Evolutionary conservation across 2,888 invertebrate species (phyloP).

Genomic region (Philereme vetulata): DNA sequence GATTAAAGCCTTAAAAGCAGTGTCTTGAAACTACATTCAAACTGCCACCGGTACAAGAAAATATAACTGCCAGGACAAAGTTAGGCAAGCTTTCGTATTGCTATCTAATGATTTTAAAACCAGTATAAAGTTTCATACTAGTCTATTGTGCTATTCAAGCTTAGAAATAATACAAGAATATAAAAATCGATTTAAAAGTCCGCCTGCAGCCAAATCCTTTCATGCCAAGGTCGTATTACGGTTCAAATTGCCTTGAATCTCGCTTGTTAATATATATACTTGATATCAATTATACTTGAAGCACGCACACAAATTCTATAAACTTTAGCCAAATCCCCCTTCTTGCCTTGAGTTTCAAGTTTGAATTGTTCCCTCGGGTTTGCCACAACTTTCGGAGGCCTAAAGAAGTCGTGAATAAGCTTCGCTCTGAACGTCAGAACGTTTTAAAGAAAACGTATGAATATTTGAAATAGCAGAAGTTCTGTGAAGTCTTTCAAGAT

Average conservation of each 20-base stretch:
- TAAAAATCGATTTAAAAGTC: neutral
- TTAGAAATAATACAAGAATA: neutral
- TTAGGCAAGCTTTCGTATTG: too few species aligned
- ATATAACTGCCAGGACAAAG: too few species aligned
- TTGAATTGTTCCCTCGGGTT: conserved; percentile 21
- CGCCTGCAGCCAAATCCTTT: conserved; percentile 12
- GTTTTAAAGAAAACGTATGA: conserved; percentile 13
- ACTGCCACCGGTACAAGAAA: too few species aligned
- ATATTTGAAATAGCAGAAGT: conserved; percentile 11
- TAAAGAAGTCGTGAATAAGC: conserved; percentile 14
- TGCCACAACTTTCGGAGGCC: conserved; percentile 15
- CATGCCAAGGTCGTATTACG: conserved; percentile 19
- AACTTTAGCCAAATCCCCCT: conserved; percentile 23
- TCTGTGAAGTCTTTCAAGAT: neutral
- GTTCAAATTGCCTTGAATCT: conserved; percentile 16
- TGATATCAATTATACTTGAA: conserved; percentile 15
- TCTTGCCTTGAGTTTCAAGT: conserved; percentile 25
- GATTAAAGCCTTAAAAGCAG: too few species aligned
- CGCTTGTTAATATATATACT: conserved; percentile 17
- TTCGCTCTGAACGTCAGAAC: conserved; percentile 20
- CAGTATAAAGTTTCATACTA: too few species aligned
- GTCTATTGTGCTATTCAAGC: too few species aligned
- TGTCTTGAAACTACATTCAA: too few species aligned
- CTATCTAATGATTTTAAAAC: too few species aligned
- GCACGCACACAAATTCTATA: conserved; percentile 23